phyloP scores from a whole-genome alignment of 2,888 invertebrate species.

The Tromatobia lineatoria region DNA sequence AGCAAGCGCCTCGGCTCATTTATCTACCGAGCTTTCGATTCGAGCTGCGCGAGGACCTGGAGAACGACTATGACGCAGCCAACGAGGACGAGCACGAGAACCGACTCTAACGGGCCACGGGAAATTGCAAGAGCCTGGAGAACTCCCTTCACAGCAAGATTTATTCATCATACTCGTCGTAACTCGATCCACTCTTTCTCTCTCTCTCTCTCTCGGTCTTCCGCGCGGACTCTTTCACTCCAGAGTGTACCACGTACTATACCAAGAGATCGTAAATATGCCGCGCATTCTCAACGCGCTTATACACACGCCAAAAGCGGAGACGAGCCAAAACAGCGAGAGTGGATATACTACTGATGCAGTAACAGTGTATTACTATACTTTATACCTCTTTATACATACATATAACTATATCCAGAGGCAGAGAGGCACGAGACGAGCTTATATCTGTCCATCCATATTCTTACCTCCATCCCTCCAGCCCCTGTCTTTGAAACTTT shows the following conservation, averaged over 20 bases:
- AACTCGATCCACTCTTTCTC: constrained; percentile 61
- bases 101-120: constrained; percentile 61
- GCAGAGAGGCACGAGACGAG: constrained; percentile 31
- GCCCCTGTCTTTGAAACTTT: constrained; percentile 53
- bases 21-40: constrained; percentile 64
- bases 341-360: constrained; percentile 22
- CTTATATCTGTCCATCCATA: constrained; percentile 56
- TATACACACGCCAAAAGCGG: constrained; percentile 51
- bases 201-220: constrained; percentile 27
- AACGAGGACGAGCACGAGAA: constrained; percentile 42
- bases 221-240: constrained; percentile 8
- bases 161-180: constrained; percentile 68
- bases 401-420: constrained; percentile 4
- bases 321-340: constrained; percentile 29
- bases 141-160: constrained; percentile 64
- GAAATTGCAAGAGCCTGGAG: constrained; percentile 63
- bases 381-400: background rate
- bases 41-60: constrained; percentile 34
- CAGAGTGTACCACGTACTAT: constrained; percentile 13
- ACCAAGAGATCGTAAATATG: constrained; percentile 61
- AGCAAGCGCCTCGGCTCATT: constrained; percentile 36
- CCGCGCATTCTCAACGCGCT: constrained; percentile 47
- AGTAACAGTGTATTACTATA: constrained; percentile 22
- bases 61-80: constrained; percentile 32
- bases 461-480: constrained; percentile 49